Evolutionary conservation across 2,888 invertebrate genomes (phyloP), one percentile per base, ranked within the genome.

Genomic region (Leptogaster cylindrica): DNA sequence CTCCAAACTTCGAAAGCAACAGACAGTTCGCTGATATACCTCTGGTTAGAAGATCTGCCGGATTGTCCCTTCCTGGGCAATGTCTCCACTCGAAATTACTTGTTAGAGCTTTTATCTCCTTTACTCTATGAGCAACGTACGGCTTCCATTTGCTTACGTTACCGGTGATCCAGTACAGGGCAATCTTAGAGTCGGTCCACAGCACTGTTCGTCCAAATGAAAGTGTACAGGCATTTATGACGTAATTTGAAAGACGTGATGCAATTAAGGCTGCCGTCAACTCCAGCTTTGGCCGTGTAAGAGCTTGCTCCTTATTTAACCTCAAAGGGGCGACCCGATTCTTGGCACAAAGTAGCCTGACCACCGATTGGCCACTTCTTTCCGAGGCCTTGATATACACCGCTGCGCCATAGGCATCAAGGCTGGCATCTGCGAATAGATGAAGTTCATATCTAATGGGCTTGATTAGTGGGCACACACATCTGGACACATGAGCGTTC

Each of bases 371-470:
- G 3, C 50, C 52, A 12, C 16, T 2, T 20, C 8, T 12, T 51
- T 51, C 23, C n/a, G 16, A 8, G 3, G 20, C 20, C 6, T 12
- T 52, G 8, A 67, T 14, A 44, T 44, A 70, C 0, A 65, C 63
- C 8, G 44, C 52, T 2, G 69, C 67, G 2, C 67, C 65, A 39
- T 65, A 70, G 6, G 65, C 67, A 14, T 31, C 41, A 5, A 65
- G 3, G 28, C 69, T 70, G 2, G 63, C 67, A 46, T 70, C 66
- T n/a, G 63, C 55, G 33, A 69, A 69, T 5, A 67, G 66, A 23
- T 69, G 50, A 20, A 41, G 41, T 12, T 41, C 41, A 41, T 2
- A 12, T 7, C 2, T 41, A 41, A 41, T 12, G 8, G 12, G 41
- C 2, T 1, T 41, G 7, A 41, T n/a, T 41, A 12, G n/a, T 2